Conservation (phyloP, 1,140 invertebrate genomes). For the Macrobrachium rosenbergii region DNA sequence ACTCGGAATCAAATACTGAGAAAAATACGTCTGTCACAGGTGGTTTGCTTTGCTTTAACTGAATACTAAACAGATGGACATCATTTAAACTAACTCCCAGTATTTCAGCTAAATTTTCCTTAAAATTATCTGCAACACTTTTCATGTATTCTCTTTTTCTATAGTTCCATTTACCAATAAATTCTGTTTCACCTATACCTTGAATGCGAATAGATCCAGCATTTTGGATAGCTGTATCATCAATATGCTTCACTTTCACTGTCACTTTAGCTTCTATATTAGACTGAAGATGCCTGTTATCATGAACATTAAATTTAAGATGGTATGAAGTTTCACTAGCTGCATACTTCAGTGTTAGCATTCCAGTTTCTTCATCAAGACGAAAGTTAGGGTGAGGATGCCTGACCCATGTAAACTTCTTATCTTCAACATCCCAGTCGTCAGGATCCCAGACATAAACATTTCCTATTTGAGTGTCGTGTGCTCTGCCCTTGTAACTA, state of each 20-base stretch:
- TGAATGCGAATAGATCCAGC: constrained; percentile 93
- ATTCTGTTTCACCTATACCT: constrained; percentile 96
- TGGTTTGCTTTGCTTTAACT: constrained; percentile 85
- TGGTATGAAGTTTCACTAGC: constrained; percentile 87
- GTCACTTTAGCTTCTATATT: constrained; percentile 83
- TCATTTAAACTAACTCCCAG: constrained; percentile 87
- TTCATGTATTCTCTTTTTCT: constrained; percentile 84
- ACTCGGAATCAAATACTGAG: constrained; percentile 94
- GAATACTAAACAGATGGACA: constrained; percentile 96
- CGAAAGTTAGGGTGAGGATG: constrained; percentile 86
- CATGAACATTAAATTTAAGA: constrained; percentile 92
- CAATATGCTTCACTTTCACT: constrained; percentile 92
- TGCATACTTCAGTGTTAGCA: constrained; percentile 94
- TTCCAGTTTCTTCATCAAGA: constrained; percentile 90
- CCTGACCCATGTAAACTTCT: constrained; percentile 92
- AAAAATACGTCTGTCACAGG: constrained; percentile 94
- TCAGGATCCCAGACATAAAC: constrained; percentile 97
- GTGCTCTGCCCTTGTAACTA: constrained; percentile 82
- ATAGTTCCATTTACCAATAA: constrained; percentile 94
- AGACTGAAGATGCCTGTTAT: constrained; percentile 91
- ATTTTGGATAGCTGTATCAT: constrained; percentile 94
- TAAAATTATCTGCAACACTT: constrained; percentile 90
- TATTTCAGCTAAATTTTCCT: constrained; percentile 83
- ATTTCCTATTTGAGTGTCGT: constrained; percentile 89
- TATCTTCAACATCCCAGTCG: constrained; percentile 97